Evolutionary conservation across 2,888 invertebrate genomes (phyloP).

Genomic region (Dolichopus griseipennis): DNA sequence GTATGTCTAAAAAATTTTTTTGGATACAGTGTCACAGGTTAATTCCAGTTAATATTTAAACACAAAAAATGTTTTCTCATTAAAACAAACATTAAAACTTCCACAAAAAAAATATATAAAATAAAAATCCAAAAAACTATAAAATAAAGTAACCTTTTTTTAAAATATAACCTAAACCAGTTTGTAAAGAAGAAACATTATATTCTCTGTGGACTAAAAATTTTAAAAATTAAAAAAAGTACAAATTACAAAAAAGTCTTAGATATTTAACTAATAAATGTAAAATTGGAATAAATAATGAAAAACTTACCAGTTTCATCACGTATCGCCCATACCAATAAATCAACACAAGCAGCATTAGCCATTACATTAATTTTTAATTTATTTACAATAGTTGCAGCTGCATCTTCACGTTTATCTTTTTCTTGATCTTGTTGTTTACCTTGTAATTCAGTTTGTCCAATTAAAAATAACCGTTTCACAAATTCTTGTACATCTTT

Average conservation of each 20-base stretch:
- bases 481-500: conserved; percentile 90
- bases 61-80: not conserved
- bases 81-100: not conserved
- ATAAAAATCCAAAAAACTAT: conserved; percentile 13
- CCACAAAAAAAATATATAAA: conserved; percentile 8
- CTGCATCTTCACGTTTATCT: conserved; percentile 69
- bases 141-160: conserved; percentile 34
- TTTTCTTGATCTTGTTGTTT: conserved; percentile 77
- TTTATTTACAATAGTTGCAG: conserved; percentile 64
- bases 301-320: conserved; percentile 77
- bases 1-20: not conserved
- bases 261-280: conserved; percentile 8
- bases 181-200: conserved; percentile 63
- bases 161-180: conserved; percentile 59
- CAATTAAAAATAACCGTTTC: conserved; percentile 78
- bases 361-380: conserved; percentile 94
- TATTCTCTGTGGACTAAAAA: conserved; percentile 63
- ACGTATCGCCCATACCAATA: conserved; percentile 95
- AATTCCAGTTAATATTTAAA: not conserved
- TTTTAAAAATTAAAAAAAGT: conserved; percentile 23
- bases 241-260: conserved; percentile 17
- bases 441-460: conserved; percentile 86
- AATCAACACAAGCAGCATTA: conserved; percentile 93
- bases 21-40: not conserved
- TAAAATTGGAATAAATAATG: not conserved